These are phyloP conservation scores for Atta colombica DNA, from an alignment of 1,140 invertebrate genomes.

Conservation along the genomic window DNA sequence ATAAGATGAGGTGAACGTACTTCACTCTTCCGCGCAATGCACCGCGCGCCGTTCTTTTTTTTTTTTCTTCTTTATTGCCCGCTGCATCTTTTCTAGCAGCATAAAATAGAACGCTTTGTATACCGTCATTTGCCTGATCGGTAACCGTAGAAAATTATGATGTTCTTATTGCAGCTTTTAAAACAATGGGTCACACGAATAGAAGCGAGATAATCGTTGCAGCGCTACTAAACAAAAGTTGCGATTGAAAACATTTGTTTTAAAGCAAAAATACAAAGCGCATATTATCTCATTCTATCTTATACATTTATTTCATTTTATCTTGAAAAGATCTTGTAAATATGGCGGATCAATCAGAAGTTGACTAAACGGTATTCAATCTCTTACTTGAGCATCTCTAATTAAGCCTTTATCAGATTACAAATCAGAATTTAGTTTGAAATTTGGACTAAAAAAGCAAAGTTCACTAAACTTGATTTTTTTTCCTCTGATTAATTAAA, in stretches of 20 bases:
- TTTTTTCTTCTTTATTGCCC: background rate
- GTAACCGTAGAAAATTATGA: conserved; percentile 10
- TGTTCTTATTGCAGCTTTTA: conserved; percentile 35
- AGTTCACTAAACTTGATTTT: too few species aligned
- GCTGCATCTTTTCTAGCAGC: background rate
- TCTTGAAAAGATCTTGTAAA: too few species aligned
- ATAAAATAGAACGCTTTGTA: conserved; percentile 26
- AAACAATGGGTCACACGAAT: conserved; percentile 16
- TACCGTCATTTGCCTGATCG: conserved; percentile 3
- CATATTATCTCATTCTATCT: too few species aligned
- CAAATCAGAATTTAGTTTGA: too few species aligned
- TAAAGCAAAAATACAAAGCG: background rate
- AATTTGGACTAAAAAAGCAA: too few species aligned
- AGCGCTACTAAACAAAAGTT: background rate
- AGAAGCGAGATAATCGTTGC: background rate
- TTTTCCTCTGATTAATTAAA: too few species aligned
- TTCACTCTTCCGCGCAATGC: conserved; percentile 66
- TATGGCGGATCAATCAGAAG: too few species aligned
- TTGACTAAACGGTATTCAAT: too few species aligned
- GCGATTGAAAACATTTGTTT: background rate
- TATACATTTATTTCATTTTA: too few species aligned
- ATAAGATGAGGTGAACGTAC: conserved; percentile 75
- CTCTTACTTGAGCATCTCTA: too few species aligned
- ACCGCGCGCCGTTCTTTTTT: background rate
- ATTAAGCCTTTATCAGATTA: too few species aligned